Evolutionary conservation across 2,113 vertebrate genomes (phyloP), one percentile per base, ranked within the genome.

Genomic region (Pomatostomus ruficeps): DNA sequence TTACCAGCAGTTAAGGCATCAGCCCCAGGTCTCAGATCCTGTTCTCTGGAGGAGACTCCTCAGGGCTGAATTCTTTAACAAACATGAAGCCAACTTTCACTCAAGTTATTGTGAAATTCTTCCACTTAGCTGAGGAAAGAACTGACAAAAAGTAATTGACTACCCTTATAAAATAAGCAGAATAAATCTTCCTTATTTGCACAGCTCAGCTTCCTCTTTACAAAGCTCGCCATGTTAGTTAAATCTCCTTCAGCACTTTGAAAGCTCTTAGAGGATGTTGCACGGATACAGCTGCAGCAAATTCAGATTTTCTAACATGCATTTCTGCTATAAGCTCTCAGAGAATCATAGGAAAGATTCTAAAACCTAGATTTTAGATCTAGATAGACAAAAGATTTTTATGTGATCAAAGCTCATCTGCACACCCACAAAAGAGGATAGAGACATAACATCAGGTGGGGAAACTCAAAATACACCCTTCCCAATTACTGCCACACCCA

Each of bases 381-480:
- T n/a, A n/a, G n/a, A n/a, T n/a, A n/a, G 5, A 46, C 3, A 46
- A 62, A 85, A 62, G 4, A 22, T 23, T 54, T 80, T 51, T 38
- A 29, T 49, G 13, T 45, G 21, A 25, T 73, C 13, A 31, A 52
- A 89, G 14, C 6, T 76, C 33, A 51, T 43, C 12, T 68, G 8
- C 8, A 31, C 7, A 46, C 3, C 21, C 19, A 26, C 36, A 58
- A 73, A 72, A 75, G 21, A 75, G 23, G 22, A 14, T 3, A 57
- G 9, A 63, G 7, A 42, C 13, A 52, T 3, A 38, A 45, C 1
- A 15, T 21, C 14, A 21, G 10, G 1, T 7, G 19, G 2, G 12
- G 6, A 4, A 20, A 5, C 3, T 15, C n/a, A 77, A 54, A 81
- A 40, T 36, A 45, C 19, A 20, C 4, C 9, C n/a, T 59, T n/a